phyloP scores from a whole-genome alignment of 1,140 invertebrate species.

The Nephila pilipes region DNA sequence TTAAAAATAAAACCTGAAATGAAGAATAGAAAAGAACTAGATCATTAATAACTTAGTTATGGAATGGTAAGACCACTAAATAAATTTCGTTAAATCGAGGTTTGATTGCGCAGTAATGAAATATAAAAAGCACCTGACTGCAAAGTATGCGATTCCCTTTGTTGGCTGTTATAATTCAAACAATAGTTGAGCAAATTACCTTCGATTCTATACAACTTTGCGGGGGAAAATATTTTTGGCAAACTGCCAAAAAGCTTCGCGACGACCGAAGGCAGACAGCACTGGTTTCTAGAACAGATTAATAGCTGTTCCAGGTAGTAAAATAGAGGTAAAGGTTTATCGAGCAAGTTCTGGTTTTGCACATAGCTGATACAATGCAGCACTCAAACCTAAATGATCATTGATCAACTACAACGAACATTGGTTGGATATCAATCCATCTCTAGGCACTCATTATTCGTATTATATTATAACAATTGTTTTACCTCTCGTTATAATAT shows the following conservation, averaged over 20 bases:
- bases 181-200: neutral
- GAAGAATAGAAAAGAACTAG: no score
- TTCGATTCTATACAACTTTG: neutral
- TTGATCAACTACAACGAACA: constrained; percentile 14
- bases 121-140: no score
- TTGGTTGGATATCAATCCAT: constrained; percentile 62
- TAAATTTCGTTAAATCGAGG: no score
- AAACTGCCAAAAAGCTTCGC: neutral
- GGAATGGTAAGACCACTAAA: no score
- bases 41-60: no score
- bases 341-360: constrained; percentile 67
- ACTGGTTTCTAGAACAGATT: neutral
- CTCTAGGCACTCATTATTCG: constrained; percentile 74
- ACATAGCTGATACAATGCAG: constrained; percentile 13
- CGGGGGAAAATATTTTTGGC: neutral
- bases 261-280: neutral
- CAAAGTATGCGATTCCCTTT: no score
- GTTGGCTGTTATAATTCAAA: no score
- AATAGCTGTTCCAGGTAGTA: neutral
- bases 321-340: constrained; percentile 58
- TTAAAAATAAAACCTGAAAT: no score
- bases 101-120: no score
- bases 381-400: constrained; percentile 27
- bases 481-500: constrained; percentile 26
- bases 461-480: constrained; percentile 44